Conservation (phyloP, 2,797 vertebrate species). For the Manis javanica region DNA sequence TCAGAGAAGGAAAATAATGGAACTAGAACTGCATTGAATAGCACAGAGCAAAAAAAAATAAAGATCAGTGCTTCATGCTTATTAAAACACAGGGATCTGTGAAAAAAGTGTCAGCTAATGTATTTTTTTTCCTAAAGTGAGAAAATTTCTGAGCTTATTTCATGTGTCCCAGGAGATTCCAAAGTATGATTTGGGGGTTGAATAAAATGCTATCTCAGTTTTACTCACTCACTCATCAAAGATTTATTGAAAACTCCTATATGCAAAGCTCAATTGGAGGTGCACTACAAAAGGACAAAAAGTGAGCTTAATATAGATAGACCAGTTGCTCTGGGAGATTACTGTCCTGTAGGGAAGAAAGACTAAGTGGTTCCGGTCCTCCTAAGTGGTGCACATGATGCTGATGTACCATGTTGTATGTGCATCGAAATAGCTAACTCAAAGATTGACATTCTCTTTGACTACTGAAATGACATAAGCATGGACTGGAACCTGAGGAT, state of each 20-base stretch:
- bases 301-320: background rate
- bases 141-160: slow-evolving; percentile 51
- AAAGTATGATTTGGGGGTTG: background rate
- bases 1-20: slow-evolving; percentile 46
- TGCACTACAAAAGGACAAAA: background rate
- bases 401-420: background rate
- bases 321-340: background rate
- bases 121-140: background rate
- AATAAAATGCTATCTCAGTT: background rate
- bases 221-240: background rate
- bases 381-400: background rate
- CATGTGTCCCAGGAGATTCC: slow-evolving; percentile 55
- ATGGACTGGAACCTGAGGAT: background rate
- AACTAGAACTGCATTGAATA: background rate
- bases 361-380: background rate
- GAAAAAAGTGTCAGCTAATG: background rate
- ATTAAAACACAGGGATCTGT: background rate
- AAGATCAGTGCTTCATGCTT: slow-evolving; percentile 49
- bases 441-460: background rate
- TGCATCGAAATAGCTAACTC: background rate
- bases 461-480: background rate
- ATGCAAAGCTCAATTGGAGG: background rate
- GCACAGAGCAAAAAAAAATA: slow-evolving; percentile 46
- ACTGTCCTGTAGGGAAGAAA: background rate
- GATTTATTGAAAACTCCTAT: background rate